Conservation (phyloP, 1,140 invertebrate genomes). For the Leucophenga varia region DNA sequence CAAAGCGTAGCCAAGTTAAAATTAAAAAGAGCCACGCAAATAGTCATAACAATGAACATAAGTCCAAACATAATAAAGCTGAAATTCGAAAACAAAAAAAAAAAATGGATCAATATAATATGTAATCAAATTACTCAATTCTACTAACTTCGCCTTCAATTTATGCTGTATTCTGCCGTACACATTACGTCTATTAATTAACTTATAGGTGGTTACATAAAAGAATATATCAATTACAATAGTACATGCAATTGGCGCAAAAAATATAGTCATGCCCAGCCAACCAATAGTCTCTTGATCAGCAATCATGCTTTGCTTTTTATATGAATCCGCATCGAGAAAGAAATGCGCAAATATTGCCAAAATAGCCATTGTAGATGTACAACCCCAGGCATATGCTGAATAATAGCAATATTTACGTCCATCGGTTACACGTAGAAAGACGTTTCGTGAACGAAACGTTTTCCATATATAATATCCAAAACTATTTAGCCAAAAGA, state of each 20-base stretch:
- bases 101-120: conserved; percentile 4
- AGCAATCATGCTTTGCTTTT: conserved; percentile 57
- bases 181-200: conserved; percentile 74
- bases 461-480: conserved; percentile 86
- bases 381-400: conserved; percentile 74
- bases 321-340: conserved; percentile 67
- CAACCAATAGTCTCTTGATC: conserved; percentile 73
- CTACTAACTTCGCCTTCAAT: conserved; percentile 71
- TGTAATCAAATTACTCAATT: background rate
- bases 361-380: conserved; percentile 66
- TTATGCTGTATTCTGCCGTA: conserved; percentile 84
- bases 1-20: conserved; percentile 70
- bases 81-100: conserved; percentile 45
- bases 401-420: conserved; percentile 85
- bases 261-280: conserved; percentile 77
- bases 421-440: conserved; percentile 77
- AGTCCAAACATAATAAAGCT: conserved; percentile 79
- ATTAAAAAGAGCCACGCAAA: conserved; percentile 73
- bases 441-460: conserved; percentile 80
- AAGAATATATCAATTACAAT: conserved; percentile 77
- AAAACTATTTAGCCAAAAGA: conserved; percentile 81
- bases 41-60: conserved; percentile 70
- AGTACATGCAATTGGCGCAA: conserved; percentile 75
- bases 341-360: conserved; percentile 79
- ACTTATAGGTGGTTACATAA: conserved; percentile 74